These are phyloP conservation scores for Phrynocephalus guinanensis DNA, from an alignment of 2,797 vertebrate species.

Conservation along the genomic window DNA sequence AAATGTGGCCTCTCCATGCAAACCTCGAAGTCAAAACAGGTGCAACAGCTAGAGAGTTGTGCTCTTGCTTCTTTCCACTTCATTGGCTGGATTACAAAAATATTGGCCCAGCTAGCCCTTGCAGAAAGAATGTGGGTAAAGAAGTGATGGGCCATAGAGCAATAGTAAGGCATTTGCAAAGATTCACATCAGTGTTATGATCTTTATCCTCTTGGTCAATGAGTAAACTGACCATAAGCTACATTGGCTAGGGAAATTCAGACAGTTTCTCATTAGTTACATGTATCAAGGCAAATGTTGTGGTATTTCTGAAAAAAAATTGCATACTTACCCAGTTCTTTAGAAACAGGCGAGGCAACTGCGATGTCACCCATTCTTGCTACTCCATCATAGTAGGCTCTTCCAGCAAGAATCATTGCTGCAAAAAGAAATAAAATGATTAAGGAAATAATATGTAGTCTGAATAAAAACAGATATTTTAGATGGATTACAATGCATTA, in stretches of 20 bases:
- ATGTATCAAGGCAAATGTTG: not conserved
- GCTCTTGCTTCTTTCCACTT: not conserved
- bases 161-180: not conserved
- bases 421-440: constrained; percentile 40
- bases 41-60: no score
- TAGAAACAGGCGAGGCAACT: constrained; percentile 90
- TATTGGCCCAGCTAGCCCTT: not conserved
- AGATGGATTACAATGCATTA: not conserved
- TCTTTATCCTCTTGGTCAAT: no score
- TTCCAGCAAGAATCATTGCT: constrained; percentile 94
- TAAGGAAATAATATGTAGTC: no score
- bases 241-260: not conserved
- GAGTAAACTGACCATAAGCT: not conserved
- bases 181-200: no score
- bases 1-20: not conserved
- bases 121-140: not conserved
- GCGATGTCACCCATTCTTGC: constrained; percentile 94
- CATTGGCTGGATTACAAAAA: not conserved
- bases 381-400: constrained; percentile 93
- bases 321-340: constrained; percentile 90
- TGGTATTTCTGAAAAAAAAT: not conserved
- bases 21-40: not conserved
- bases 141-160: not conserved
- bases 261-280: not conserved
- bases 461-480: no score